These are phyloP conservation scores for Solenopsis fugax DNA, from an alignment of 1,140 invertebrate species.

Conservation along the genomic window DNA sequence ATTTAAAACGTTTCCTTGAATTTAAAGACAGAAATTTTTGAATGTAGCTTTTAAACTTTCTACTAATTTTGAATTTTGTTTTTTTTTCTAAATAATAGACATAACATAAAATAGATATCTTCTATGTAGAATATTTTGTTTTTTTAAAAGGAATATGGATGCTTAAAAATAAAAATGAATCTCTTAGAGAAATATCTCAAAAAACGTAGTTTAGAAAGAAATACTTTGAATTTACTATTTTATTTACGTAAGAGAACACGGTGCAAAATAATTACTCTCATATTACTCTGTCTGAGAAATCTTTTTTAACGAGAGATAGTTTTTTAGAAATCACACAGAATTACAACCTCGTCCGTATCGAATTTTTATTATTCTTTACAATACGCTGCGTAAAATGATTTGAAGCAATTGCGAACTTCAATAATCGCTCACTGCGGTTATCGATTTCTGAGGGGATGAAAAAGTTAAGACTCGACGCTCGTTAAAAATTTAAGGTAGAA, in stretches of 20 bases:
- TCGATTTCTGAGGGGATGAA: background rate
- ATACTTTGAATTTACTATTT: background rate
- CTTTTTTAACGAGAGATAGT: background rate
- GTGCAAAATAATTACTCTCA: background rate
- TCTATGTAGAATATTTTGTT: background rate
- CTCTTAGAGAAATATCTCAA: background rate
- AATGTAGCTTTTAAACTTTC: background rate
- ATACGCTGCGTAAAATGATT: background rate
- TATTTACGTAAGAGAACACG: background rate
- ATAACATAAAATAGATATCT: background rate
- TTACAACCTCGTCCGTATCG: background rate
- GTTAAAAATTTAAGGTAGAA: constrained; percentile 57
- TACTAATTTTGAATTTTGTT: background rate
- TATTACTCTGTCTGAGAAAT: constrained; percentile 5
- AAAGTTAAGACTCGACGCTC: constrained; percentile 8
- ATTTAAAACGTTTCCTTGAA: too few species aligned
- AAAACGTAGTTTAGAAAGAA: background rate
- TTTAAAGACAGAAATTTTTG: background rate
- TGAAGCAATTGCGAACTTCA: background rate
- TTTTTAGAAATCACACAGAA: background rate
- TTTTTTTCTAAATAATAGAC: background rate
- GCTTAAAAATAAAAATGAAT: background rate
- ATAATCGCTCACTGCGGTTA: constrained; percentile 7
- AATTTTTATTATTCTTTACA: background rate
- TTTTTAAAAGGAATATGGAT: background rate